Conservation (phyloP, 1,140 invertebrate species). For the Drosophila biarmipes region DNA sequence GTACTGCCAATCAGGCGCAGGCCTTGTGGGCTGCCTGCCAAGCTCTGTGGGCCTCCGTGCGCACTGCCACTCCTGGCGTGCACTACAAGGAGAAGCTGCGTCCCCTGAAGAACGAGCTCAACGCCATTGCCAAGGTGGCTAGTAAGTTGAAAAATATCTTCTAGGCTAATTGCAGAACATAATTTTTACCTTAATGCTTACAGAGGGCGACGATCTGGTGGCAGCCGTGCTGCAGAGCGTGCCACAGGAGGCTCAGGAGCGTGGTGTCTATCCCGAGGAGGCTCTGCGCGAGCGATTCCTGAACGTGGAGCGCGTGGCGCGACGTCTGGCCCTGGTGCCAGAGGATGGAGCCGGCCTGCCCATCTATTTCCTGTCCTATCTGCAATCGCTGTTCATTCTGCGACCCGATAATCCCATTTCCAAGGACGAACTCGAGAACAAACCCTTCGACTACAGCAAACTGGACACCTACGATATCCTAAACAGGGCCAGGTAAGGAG, state of each 20-base stretch:
- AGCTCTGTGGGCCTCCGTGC: conserved; percentile 91
- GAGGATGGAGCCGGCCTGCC: conserved; percentile 92
- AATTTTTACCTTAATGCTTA: neutral
- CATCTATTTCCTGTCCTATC: conserved; percentile 94
- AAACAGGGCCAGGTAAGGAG: conserved; percentile 90
- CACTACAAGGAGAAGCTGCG: conserved; percentile 87
- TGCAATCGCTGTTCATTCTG: conserved; percentile 91
- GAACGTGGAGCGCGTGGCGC: conserved; percentile 89
- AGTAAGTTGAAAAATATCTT: conserved; percentile 85
- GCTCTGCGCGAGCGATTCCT: conserved; percentile 93
- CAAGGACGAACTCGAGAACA: conserved; percentile 88
- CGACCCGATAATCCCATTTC: conserved; percentile 89
- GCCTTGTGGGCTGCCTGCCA: conserved; percentile 97
- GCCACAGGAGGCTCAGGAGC: conserved; percentile 89
- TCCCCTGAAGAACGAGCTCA: conserved; percentile 91
- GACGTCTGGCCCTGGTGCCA: conserved; percentile 92
- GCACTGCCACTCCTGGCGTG: conserved; percentile 86
- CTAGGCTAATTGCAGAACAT: neutral
- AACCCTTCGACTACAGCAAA: conserved; percentile 88
- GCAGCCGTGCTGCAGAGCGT: conserved; percentile 90
- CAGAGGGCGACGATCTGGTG: conserved; percentile 89
- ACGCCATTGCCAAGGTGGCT: conserved; percentile 88
- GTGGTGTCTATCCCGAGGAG: conserved; percentile 94
- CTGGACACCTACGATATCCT: conserved; percentile 95
- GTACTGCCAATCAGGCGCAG: conserved; percentile 91